A percentile compares a stretch with the other conserved stretches of the same genome.
Evolutionary conservation across 2,113 vertebrate species (phyloP).

Genomic region (Stegastes partitus): DNA sequence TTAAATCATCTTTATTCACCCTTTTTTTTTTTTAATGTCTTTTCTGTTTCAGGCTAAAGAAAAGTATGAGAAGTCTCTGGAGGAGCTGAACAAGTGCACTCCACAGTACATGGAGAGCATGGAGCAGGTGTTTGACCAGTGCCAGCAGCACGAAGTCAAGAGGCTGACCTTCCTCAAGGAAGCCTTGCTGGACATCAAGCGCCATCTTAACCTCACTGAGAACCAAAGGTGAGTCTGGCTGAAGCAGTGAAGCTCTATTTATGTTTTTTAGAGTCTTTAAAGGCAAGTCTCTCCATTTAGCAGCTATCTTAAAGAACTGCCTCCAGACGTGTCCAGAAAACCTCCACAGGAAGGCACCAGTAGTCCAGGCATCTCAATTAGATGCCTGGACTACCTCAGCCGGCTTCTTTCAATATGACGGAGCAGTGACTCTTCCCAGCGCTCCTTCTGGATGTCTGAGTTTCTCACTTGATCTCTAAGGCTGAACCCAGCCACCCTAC

Average conservation of each 20-base stretch:
- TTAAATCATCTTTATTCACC: neutral
- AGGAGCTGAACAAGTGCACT: conserved; percentile 94
- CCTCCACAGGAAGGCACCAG: too few species aligned
- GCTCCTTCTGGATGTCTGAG: too few species aligned
- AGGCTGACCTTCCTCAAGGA: conserved; percentile 98
- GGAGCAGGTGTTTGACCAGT: conserved; percentile 98
- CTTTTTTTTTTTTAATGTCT: neutral
- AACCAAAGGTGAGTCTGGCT: conserved; percentile 89
- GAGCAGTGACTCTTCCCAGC: too few species aligned
- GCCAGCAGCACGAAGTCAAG: conserved; percentile 98
- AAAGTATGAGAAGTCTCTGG: conserved; percentile 97
- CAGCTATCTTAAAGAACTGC: too few species aligned
- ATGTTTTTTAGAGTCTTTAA: neutral
- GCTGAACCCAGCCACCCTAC: too few species aligned
- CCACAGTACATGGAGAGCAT: conserved; percentile 96
- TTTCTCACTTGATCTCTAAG: too few species aligned
- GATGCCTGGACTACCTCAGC: too few species aligned
- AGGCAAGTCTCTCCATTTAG: too few species aligned
- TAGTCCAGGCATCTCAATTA: too few species aligned
- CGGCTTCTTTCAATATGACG: too few species aligned
- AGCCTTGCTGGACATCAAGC: conserved; percentile 95
- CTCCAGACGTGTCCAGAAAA: too few species aligned
- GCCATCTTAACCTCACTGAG: conserved; percentile 95
- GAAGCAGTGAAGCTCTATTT: neutral
- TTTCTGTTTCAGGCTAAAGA: conserved; percentile 89